phyloP scores from a whole-genome alignment of 2,797 vertebrate species.

The Chloroceryle inda region DNA sequence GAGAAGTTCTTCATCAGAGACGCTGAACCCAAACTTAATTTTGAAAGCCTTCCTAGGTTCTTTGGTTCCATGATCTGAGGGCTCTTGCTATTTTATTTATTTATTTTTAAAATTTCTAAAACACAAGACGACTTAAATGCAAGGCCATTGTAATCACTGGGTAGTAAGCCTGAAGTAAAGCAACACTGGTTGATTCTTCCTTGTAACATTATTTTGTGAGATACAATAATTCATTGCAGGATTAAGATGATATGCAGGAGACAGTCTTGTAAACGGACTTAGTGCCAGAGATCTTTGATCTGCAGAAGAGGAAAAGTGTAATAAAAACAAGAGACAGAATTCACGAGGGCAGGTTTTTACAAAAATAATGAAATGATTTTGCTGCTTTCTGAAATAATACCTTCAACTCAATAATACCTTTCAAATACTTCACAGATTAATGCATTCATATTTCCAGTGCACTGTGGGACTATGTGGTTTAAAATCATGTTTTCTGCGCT shows the following conservation, averaged over 20 bases:
- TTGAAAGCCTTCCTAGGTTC: neutral
- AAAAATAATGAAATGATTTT: neutral
- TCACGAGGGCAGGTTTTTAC: neutral
- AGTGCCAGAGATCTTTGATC: neutral
- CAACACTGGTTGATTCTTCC: neutral
- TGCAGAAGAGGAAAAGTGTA: neutral
- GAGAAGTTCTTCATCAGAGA: neutral
- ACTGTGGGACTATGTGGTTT: neutral
- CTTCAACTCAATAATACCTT: neutral
- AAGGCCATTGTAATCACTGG: neutral
- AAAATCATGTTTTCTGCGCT: neutral
- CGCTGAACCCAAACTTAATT: neutral
- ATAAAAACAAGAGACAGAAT: neutral
- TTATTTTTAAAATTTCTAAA: neutral
- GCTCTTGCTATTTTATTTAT: rapidly evolving
- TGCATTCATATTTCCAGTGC: neutral
- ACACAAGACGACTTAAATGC: neutral
- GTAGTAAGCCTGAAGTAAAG: neutral
- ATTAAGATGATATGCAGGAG: neutral
- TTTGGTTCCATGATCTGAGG: neutral
- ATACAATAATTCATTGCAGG: neutral
- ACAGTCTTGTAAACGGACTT: neutral
- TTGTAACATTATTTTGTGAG: neutral
- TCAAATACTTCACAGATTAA: neutral
- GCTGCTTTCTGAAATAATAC: neutral